Base-by-base conservation (phyloP, 2,797 vertebrate genomes). In the Pteronotus mesoamericanus region DNA sequence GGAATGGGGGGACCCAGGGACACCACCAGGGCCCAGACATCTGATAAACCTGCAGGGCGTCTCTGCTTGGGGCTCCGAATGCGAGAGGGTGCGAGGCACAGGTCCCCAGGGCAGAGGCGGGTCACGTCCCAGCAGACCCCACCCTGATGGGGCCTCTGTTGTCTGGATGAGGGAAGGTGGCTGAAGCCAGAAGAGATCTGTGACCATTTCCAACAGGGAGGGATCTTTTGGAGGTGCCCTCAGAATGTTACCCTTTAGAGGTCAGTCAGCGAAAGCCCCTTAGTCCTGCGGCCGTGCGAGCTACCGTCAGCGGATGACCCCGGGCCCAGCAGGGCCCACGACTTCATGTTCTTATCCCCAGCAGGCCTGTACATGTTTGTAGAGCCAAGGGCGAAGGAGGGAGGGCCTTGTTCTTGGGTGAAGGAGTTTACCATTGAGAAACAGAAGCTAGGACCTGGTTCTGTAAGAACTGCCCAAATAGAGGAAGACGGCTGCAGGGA, bases 131-230 rank as follows among this genome's bases (percentile, higher is more conserved):
- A 37, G 69, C n/a, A 37, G 68, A 21, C 21, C 37, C 34, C 4
- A 3, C 9, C 1, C 34, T 1, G 0, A 9, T 7, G 26, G n/a
- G 0, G 0, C 34, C 42, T 48, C n/a, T n/a, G 1, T 15, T n/a
- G 55, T 44, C 34, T 39, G 21, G 11, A 1, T 2, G 14, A 59
- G 9, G 24, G 74, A 32, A 86, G 7, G 22, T 0, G 1, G 16
- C 42, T 64, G n/a, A 69, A 57, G 2, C 15, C 16, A 3, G 34
- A 39, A 37, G n/a, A 37, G 18, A 11, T 9, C 8, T 9, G 34
- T n/a, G 57, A 16, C 14, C 29, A 1, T 79, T 44, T 61, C 66
- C 51, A 10, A 9, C 4, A 4, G 22, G 24, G 46, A 4, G 29
- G 12, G 34, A 0, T 37, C 1, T 51, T 16, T 5, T 3, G 0